phyloP scores from a whole-genome alignment of 2,888 invertebrate species.

The Trichopria drosophilae region DNA sequence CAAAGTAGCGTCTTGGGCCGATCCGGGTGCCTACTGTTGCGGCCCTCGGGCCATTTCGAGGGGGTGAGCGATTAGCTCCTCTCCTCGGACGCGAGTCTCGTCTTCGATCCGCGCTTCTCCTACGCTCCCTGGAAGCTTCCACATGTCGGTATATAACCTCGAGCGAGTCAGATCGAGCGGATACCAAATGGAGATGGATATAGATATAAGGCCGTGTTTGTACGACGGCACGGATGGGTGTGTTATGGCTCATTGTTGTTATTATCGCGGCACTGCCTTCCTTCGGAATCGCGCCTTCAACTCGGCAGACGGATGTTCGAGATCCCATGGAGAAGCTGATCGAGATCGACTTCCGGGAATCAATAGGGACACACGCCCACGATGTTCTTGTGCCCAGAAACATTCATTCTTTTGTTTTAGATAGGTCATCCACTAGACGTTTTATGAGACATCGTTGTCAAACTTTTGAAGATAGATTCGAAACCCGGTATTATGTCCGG shows the following conservation, averaged over 20 bases:
- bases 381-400: too few relatives aligned
- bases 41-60: slow-evolving; percentile 38
- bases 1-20: slow-evolving; percentile 51
- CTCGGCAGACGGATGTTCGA: slow-evolving; percentile 18
- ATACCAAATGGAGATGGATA: too few relatives aligned
- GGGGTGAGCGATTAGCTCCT: slow-evolving; percentile 45
- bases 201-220: too few relatives aligned
- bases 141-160: not conserved
- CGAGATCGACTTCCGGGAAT: slow-evolving; percentile 25
- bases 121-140: not conserved
- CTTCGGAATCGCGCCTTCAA: too few relatives aligned
- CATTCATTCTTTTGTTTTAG: too few relatives aligned
- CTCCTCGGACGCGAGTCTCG: not conserved
- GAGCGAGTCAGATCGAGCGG: not conserved
- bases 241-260: too few relatives aligned
- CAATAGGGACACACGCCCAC: slow-evolving; percentile 20
- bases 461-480: too few relatives aligned
- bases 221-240: too few relatives aligned
- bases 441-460: too few relatives aligned
- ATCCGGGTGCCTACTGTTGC: slow-evolving; percentile 54
- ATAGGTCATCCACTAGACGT: too few relatives aligned
- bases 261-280: too few relatives aligned
- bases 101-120: not conserved
- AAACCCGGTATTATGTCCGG: too few relatives aligned
- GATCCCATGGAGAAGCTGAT: slow-evolving; percentile 8